Percentiles rank a stretch among this genome's conserved stretches.
Conservation (phyloP, 2,113 vertebrate species). For the Ochotona curzoniae region DNA sequence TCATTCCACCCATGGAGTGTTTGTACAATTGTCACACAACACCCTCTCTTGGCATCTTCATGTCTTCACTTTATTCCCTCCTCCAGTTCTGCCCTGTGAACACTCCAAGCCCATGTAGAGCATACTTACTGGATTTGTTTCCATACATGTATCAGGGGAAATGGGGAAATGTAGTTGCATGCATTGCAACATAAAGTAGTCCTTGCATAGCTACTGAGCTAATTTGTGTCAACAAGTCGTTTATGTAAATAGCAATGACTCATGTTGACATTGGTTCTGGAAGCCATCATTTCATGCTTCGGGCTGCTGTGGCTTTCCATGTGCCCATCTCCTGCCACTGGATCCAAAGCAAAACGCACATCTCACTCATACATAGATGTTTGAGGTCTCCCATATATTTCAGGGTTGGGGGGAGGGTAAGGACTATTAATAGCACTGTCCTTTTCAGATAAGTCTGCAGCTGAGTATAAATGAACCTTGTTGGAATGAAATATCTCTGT, state of each 20-base stretch:
- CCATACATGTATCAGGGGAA: slow-evolving; percentile 70
- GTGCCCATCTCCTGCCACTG: neutral
- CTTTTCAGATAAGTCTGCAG: slow-evolving; percentile 72
- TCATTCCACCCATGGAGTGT: neutral
- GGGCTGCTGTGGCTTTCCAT: neutral
- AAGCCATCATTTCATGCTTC: neutral
- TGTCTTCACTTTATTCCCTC: slow-evolving; percentile 34
- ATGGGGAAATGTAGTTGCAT: slow-evolving; percentile 69
- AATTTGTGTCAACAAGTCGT: neutral
- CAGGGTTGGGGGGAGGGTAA: neutral
- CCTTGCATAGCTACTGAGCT: slow-evolving; percentile 26
- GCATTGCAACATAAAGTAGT: slow-evolving; percentile 68
- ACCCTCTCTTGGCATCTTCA: neutral
- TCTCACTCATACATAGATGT: slow-evolving; percentile 55
- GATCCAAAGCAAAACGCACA: neutral
- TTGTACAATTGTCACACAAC: neutral
- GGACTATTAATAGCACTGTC: slow-evolving; percentile 68
- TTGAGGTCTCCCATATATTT: slow-evolving; percentile 69
- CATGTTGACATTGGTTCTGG: slow-evolving; percentile 38
- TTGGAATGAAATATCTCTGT: slow-evolving; percentile 85
- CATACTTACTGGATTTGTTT: slow-evolving; percentile 58
- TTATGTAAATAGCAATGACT: slow-evolving; percentile 50
- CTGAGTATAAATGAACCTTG: slow-evolving; percentile 82
- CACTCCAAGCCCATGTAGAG: slow-evolving; percentile 73
- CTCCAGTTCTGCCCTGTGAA: slow-evolving; percentile 46